Conservation (phyloP, 1,140 invertebrate species). For the Gyrodactylus bullatarudis region DNA sequence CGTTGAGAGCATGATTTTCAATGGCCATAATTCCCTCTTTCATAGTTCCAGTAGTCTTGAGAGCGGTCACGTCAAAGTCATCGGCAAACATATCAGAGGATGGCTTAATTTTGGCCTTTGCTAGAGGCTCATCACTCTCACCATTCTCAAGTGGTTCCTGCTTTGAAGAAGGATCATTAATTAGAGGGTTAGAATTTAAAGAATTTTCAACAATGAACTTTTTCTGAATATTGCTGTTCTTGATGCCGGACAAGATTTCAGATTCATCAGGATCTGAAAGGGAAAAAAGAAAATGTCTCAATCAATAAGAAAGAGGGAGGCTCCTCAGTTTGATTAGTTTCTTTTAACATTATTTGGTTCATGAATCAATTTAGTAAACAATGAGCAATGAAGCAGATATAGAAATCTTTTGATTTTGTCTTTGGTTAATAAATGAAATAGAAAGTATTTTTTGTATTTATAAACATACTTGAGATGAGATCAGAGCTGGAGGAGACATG, state of each 20-base stretch:
- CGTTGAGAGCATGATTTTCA: constrained; percentile 15
- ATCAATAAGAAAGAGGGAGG: no score
- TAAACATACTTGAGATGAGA: no score
- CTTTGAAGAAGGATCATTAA: not conserved
- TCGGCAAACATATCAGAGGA: constrained; percentile 7
- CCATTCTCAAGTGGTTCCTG: not conserved
- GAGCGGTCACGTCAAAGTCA: constrained; percentile 2
- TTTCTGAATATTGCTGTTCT: not conserved
- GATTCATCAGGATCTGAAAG: not conserved
- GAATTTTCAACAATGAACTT: not conserved
- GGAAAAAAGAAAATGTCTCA: not conserved
- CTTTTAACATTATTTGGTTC: no score
- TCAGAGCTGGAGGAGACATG: no score
- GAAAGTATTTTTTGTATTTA: no score
- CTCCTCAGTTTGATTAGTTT: no score
- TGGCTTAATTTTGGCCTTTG: not conserved
- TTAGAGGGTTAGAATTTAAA: not conserved
- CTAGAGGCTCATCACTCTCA: not conserved
- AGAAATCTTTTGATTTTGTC: no score
- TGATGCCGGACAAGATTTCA: not conserved
- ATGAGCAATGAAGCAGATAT: no score
- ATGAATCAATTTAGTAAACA: no score
- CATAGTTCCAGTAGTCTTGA: not conserved
- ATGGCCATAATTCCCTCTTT: not conserved
- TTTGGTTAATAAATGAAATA: no score